Evolutionary conservation across 2,888 invertebrate genomes (phyloP).

Genomic region (Himalopsyche anomala): DNA sequence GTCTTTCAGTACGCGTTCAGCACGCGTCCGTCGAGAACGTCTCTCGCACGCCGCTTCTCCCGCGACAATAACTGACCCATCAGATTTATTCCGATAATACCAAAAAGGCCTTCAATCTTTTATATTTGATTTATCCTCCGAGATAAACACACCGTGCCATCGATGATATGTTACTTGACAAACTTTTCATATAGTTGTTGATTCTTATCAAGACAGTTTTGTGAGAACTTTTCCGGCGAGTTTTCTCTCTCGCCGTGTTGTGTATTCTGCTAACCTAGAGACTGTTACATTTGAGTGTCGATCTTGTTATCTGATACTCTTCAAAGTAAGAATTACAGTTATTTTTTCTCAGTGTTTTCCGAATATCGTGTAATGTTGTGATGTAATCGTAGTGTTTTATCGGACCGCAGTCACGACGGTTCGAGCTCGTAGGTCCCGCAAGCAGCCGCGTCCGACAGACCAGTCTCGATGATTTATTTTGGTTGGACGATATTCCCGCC

Average conservation of each 20-base stretch:
- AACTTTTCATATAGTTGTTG: not conserved
- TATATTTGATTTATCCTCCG: not conserved
- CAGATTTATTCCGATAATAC: slow-evolving; percentile 6
- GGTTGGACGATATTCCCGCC: slow-evolving; percentile 47
- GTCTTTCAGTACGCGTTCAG: slow-evolving; percentile 41
- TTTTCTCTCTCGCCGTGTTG: slow-evolving; percentile 11
- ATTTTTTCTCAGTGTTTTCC: slow-evolving; percentile 49
- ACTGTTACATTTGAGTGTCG: slow-evolving; percentile 45
- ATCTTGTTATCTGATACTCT: slow-evolving; percentile 13
- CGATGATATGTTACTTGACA: not conserved
- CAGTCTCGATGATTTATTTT: slow-evolving; percentile 59
- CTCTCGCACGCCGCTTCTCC: not conserved
- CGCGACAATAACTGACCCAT: slow-evolving; percentile 39
- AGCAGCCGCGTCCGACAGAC: slow-evolving; percentile 19
- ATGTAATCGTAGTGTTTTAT: slow-evolving; percentile 62
- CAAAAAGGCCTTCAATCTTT: not conserved
- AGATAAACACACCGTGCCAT: slow-evolving; percentile 18
- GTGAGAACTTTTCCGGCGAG: slow-evolving; percentile 26
- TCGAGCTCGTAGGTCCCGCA: slow-evolving; percentile 48
- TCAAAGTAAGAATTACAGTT: slow-evolving; percentile 37
- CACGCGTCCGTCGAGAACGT: slow-evolving; percentile 49
- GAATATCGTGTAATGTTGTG: slow-evolving; percentile 58
- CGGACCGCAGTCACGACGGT: slow-evolving; percentile 44
- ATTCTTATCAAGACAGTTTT: slow-evolving; percentile 1
- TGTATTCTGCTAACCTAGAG: slow-evolving; percentile 2